Evolutionary conservation across 2,797 vertebrate genomes (phyloP).

Genomic region (Manis javanica): DNA sequence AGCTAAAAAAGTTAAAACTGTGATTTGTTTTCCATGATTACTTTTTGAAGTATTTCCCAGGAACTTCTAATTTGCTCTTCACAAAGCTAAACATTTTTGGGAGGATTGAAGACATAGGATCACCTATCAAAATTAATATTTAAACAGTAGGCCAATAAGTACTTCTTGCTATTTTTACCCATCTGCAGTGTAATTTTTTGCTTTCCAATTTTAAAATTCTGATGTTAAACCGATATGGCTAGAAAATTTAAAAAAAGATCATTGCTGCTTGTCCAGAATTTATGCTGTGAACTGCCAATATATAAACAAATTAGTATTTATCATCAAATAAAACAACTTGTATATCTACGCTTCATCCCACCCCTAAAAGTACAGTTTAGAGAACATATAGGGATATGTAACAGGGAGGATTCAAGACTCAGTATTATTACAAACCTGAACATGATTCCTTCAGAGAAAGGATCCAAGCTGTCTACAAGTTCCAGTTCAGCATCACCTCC

Average conservation of each 20-base stretch:
- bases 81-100: background rate
- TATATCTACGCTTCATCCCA: background rate
- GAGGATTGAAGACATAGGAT: background rate
- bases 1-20: background rate
- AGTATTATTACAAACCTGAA: conserved; percentile 92
- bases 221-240: background rate
- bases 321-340: background rate
- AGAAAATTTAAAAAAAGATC: conserved; percentile 12
- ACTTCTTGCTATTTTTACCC: background rate
- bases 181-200: background rate
- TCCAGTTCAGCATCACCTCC: conserved; percentile 98
- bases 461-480: conserved; percentile 98
- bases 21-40: background rate
- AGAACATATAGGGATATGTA: background rate
- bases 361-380: background rate
- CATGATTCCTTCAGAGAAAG: conserved; percentile 98
- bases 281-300: background rate
- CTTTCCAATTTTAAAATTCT: background rate
- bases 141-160: background rate
- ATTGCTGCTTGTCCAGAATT: background rate
- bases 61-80: conserved; percentile 16
- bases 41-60: background rate
- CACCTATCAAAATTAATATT: background rate
- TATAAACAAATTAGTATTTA: conserved; percentile 7
- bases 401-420: background rate